Evolutionary conservation across 2,113 vertebrate species (phyloP), one percentile per base, ranked within the genome.

Genomic region (Campylomormyrus numenius): DNA sequence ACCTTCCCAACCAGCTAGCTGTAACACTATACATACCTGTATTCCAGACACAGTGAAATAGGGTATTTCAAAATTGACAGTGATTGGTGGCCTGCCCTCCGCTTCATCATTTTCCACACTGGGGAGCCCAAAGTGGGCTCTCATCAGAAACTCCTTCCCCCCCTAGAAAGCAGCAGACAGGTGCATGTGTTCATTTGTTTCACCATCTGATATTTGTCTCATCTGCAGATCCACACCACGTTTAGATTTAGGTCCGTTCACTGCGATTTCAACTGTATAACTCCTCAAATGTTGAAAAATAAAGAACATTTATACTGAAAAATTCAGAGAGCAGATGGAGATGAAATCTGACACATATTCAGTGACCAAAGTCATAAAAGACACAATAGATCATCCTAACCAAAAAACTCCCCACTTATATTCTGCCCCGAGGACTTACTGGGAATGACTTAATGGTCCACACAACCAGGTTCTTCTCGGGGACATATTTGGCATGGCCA

Each of bases 361-460:
- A 21, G 21, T 19, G 45, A 48, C 45, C 83, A 85, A 46, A 46
- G n/a, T 42, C 58, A 27, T 70, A n/a, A 80, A 80, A 52, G 50
- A 52, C 50, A 52, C 50, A 52, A 52, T 4, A 52, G 50, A 52
- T 52, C 13, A 52, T 52, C 13, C 50, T 52, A 52, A 52, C 1
- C 13, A 49, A 62, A n/a, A 62, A 9, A 27, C 62, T 31, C 27
- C 27, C 62, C 62, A 19, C 11, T 31, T 58, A 9, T 17, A 46
- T 53, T 53, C 24, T 17, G 62, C 70, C 21, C 15, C 15, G 8
- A 46, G 19, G 77, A 90, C 97, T 97, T 92, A 99, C 98, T 10
- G 97, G 97, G 93, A 99, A 98, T 70, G 98, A 98, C 58, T 98
- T 99, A 92, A 99, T 98, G 90, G 95, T 98, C 98, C 98, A 99